phyloP scores from a whole-genome alignment of 2,797 vertebrate species.

The Pipistrellus pygmaeus region DNA sequence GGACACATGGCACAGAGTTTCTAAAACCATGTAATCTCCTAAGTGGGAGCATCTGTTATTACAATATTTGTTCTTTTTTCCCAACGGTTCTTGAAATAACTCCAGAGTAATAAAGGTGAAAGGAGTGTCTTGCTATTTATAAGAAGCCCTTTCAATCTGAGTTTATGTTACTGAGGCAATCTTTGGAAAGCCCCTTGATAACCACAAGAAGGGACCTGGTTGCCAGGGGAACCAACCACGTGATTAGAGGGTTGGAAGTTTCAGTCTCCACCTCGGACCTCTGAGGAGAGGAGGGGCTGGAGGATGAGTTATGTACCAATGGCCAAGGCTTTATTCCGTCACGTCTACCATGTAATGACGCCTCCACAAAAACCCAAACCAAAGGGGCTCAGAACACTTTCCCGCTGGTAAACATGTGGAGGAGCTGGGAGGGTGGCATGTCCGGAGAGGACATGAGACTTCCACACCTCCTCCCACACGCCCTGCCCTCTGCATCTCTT shows the following conservation, averaged over 20 bases:
- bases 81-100: background rate
- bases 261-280: background rate
- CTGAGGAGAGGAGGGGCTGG: background rate
- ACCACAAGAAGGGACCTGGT: background rate
- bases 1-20: background rate
- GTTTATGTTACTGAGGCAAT: background rate
- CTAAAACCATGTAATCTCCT: background rate
- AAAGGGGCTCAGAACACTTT: background rate
- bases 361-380: background rate
- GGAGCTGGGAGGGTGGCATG: background rate
- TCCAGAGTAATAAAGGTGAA: background rate
- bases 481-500: background rate
- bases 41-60: background rate
- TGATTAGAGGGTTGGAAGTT: background rate
- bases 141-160: background rate
- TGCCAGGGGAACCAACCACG: background rate
- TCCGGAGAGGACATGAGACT: background rate
- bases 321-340: background rate
- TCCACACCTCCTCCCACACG: no score
- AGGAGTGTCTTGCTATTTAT: background rate
- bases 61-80: background rate
- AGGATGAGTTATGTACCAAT: background rate
- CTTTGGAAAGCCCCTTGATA: background rate
- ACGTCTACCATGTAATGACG: background rate
- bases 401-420: background rate